Evolutionary conservation across 2,797 vertebrate genomes (phyloP), one percentile per base, ranked within the genome.

Genomic region (Tympanoctomys barrerae): DNA sequence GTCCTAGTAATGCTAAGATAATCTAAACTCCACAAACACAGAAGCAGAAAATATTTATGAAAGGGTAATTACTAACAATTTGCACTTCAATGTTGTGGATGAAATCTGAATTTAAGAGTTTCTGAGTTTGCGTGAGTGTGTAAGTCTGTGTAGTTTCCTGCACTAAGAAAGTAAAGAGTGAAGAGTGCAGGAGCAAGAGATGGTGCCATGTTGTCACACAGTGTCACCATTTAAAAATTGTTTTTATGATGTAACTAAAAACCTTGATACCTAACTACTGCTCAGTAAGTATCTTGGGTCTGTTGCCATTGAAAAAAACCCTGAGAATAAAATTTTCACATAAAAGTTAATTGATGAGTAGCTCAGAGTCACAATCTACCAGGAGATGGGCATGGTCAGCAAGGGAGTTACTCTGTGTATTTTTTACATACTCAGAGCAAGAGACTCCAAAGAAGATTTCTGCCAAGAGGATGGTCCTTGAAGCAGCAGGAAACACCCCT

Each of bases 391-490:
- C 4, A 61, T 9, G 24, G 33, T 4, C 46, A 21, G 26, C 21
- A n/a, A 4, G 81, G 22, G 5, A 46, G 19, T 54, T 28, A n/a
- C 52, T 16, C 4, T 80, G 18, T 89, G 22, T 70, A 78, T 39
- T 33, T 49, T 39, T 89, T 54, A 79, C 75, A 39, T 9, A 49
- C 4, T 54, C 16, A 85, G 21, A 64, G n/a, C 8, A 28, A 75
- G 46, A 3, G n/a, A 49, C 46, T 54, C 8, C 26, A 75, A 2
- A 62, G 21, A 8, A 19, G 6, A 57, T 31, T 77, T 83, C 24
- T 14, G 13, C 5, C 49, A 12, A 2, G 0, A 21, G 12, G 12
- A 33, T 16, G 1, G 0, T 0, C 2, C 2, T 26, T 26, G 12
- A 61, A 33, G 11, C 16, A 86, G 16, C 3, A 6, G 0, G 11